Evolutionary conservation across 2,797 vertebrate genomes (phyloP), one percentile per base, ranked within the genome.

Genomic region (Sebastiscus albofasciatus): DNA sequence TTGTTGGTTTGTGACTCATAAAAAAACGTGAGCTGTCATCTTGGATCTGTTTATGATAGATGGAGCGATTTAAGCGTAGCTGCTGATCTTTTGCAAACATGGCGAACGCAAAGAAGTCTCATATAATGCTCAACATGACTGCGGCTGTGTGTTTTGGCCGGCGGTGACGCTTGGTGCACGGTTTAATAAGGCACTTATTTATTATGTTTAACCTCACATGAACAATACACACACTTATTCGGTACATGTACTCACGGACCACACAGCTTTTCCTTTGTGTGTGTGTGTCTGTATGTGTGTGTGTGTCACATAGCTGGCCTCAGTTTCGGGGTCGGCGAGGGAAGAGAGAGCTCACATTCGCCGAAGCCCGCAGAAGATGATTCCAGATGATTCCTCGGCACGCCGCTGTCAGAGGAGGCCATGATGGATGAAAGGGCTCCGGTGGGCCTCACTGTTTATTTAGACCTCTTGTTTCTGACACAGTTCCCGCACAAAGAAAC

Each of bases 381-480:
- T 94, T 95, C 90, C 86, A 94, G 92, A 95, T 91, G 90, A 94
- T 92, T 93, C 90, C 77, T 80, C 84, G 62, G 82, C 87, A 89
- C 55, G 80, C 85, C 56, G 80, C 86, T 93, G 90, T 94, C 91
- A 86, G 80, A 84, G 74, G 80, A 81, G 71, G 26, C 77, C 52
- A 88, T 97, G 97, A 97, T 97, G 95, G 96, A 98, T 97, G 96
- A 92, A 96, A 91, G 84, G 90, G 88, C 95, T 96, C 94, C 75
- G 39, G 93, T 84, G 94, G 92, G 96, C 94, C 95, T 80, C 85
- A 81, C 85, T 96, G 94, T 97, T 97, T 97, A 95, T 96, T 97
- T 95, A 97, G 95, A 91, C 93, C 96, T 96, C 96, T 96, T 96
- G 96, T 96, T 97, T 96, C 96, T 92, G 95, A 95, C 95, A 94